Base-by-base conservation (phyloP, 2,797 vertebrate genomes). In the Cuniculus paca region DNA sequence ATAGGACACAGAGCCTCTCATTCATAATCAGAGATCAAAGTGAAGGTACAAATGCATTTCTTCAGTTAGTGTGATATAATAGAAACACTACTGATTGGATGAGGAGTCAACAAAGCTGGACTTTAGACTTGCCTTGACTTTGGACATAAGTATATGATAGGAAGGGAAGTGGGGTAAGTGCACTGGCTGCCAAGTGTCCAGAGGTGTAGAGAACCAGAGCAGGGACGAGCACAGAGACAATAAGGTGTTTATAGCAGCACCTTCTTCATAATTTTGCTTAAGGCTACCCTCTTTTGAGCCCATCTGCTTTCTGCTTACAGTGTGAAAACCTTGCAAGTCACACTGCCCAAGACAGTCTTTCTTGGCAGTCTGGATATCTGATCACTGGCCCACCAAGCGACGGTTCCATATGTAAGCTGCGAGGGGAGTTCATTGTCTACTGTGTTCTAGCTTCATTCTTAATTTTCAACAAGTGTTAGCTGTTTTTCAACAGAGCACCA, bases 71-170 rank as follows among this genome's bases (percentile, higher is more conserved):
- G 16, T 26, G 78, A 78, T 52, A 26, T 6, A 34, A 22, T 12
- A 85, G 72, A 79, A 94, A 87, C 31, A 82, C 26, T 56, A 9
- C 60, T 79, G 80, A 88, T 14, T 77, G 22, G 68, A 65, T 45
- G 58, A 93, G 36, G 63, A 90, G 58, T 77, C 87, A 84, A 31
- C 83, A 74, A 74, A 81, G 31, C 50, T 90, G 74, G n/a, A 91
- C 92, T 96, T 93, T 39, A 87, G 95, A 83, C 52, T 77, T 74
- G 61, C 87, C 39, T 80, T 86, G 75, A 50, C 78, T 81, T 84
- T 75, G 48, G 50, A 86, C 63, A n/a, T 80, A 58, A 31, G 68
- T 42, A 50, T 81, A 11, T 68, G 61, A 75, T 74, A 68, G 79
- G 79, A 79, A 84, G n/a, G 50, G 84, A 86, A 90, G 26, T 24